phyloP scores from a whole-genome alignment of 2,888 invertebrate genomes.

The Stenichneumon culpator region DNA sequence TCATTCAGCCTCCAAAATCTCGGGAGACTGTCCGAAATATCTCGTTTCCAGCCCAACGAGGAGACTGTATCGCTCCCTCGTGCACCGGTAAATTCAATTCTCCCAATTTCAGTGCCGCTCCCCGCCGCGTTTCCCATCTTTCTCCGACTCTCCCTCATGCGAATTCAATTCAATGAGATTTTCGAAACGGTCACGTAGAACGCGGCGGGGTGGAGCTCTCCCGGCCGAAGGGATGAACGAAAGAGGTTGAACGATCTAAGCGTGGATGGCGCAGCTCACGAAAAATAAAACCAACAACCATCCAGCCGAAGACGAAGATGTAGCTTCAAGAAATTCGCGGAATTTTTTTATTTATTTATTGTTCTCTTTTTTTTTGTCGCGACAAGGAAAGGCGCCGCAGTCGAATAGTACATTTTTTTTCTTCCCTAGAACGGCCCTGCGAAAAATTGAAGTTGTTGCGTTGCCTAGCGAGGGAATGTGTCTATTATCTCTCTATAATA shows the following conservation, averaged over 20 bases:
- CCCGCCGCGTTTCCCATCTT: background rate
- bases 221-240: background rate
- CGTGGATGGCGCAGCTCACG: background rate
- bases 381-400: too few relatives aligned
- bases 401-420: too few relatives aligned
- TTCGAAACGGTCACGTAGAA: conserved; percentile 26
- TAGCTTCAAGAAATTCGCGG: background rate
- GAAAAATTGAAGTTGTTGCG: too few relatives aligned
- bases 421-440: too few relatives aligned
- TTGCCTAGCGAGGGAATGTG: too few relatives aligned
- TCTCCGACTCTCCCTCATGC: conserved; percentile 25
- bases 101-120: conserved; percentile 22
- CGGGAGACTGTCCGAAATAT: conserved; percentile 20
- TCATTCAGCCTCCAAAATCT: background rate
- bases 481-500: too few relatives aligned
- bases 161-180: conserved; percentile 23
- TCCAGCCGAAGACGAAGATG: background rate
- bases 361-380: too few relatives aligned
- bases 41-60: conserved; percentile 13
- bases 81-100: conserved; percentile 48
- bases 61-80: background rate
- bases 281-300: conserved; percentile 8
- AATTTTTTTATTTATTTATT: background rate
- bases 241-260: conserved; percentile 4
- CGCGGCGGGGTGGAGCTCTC: background rate